A percentile compares a stretch with the other conserved stretches of the same genome.
Evolutionary conservation across 1,140 invertebrate species (phyloP).

Genomic region (Drosophila equinoxialis): DNA sequence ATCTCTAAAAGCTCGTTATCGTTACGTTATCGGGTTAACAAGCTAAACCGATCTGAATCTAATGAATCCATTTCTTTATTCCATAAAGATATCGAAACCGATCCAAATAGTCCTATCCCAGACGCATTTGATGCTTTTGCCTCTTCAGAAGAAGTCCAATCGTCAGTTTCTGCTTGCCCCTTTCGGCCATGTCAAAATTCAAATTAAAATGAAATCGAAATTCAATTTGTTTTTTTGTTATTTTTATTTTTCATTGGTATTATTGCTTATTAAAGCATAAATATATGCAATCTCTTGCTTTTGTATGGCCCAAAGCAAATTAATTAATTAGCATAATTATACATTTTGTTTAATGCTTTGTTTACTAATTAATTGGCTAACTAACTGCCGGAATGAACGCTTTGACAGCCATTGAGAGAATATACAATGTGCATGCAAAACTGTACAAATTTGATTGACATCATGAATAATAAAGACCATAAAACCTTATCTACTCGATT

Average conservation of each 20-base stretch:
- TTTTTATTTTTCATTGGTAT: not conserved
- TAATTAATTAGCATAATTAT: conserved; percentile 76
- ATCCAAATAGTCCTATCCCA: no score
- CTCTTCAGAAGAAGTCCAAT: no score
- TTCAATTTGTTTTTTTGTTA: not conserved
- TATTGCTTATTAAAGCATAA: conserved; percentile 49
- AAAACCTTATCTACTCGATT: no score
- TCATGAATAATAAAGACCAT: no score
- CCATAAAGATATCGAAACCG: no score
- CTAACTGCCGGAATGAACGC: conserved; percentile 19
- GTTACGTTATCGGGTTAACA: no score
- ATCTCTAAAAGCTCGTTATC: not conserved
- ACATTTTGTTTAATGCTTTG: conserved; percentile 72
- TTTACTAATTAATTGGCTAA: conserved; percentile 73
- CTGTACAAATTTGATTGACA: not conserved
- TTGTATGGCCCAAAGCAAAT: conserved; percentile 55
- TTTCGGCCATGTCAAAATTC: not conserved
- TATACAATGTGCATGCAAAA: not conserved
- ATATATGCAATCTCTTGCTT: conserved; percentile 52
- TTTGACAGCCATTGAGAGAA: conserved; percentile 37
- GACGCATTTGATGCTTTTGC: no score
- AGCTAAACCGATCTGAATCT: no score
- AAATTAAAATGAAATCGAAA: conserved; percentile 8
- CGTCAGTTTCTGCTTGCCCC: no score
- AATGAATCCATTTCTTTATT: no score